phyloP scores from a whole-genome alignment of 2,888 invertebrate species.

The Lycaena phlaeas region DNA sequence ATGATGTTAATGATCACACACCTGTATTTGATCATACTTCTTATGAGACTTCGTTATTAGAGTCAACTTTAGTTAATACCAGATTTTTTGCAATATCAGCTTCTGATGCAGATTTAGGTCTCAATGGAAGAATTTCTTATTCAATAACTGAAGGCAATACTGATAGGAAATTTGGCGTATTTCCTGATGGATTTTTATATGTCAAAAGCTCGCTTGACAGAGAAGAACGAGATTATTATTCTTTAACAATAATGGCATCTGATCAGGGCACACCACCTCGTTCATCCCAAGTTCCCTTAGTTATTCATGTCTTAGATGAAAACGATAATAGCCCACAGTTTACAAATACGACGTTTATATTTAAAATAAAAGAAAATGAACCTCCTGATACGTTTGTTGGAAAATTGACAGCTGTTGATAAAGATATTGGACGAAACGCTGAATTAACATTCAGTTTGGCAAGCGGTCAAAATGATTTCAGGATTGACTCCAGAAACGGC shows the following conservation, averaged over 20 bases:
- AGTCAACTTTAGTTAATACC: constrained; percentile 92
- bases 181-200: constrained; percentile 94
- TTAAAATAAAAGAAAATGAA: constrained; percentile 91
- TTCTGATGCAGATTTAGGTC: constrained; percentile 88
- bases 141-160: constrained; percentile 89
- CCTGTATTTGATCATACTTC: constrained; percentile 93
- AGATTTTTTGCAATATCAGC: constrained; percentile 93
- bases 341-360: constrained; percentile 90
- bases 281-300: constrained; percentile 90
- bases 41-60: constrained; percentile 92
- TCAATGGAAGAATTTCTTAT: constrained; percentile 86
- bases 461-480: constrained; percentile 84
- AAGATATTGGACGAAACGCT: constrained; percentile 92
- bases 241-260: constrained; percentile 85
- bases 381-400: constrained; percentile 93
- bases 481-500: constrained; percentile 91
- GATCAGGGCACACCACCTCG: constrained; percentile 86
- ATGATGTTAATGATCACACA: constrained; percentile 96
- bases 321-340: constrained; percentile 97
- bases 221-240: constrained; percentile 93
- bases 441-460: constrained; percentile 88
- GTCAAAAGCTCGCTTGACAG: constrained; percentile 89
- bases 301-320: constrained; percentile 94
- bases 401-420: constrained; percentile 90
- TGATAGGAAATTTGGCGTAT: constrained; percentile 91